Evolutionary conservation across 2,113 vertebrate genomes (phyloP), one percentile per base, ranked within the genome.

Genomic region (Brienomyrus longianalis): DNA sequence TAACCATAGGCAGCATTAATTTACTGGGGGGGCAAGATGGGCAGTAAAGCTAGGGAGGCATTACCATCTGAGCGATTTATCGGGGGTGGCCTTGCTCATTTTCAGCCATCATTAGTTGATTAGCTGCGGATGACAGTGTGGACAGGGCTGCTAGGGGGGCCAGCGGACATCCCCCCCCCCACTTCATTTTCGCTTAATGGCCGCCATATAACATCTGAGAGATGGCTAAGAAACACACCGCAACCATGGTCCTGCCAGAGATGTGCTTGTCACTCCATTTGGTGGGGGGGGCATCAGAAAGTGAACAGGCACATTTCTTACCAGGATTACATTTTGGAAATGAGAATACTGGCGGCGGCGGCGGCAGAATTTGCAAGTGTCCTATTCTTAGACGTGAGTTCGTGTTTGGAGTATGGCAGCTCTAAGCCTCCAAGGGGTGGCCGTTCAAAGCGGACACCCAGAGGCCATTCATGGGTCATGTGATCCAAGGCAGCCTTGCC

Each of bases 101-200:
- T 96, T 94, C 96, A 95, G 95, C 96, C 96, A 96, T 97, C 96
- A 96, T 97, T 96, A 96, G 96, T 96, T 96, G 96, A 97, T 96
- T 96, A 96, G 96, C 95, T 95, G 93, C 94, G 95, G 95, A 96
- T 95, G 96, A 96, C 94, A 92, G 94, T 91, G 94, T 93, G 95
- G 96, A 96, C 96, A 93, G 94, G 94, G 52, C 91, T 90, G 94
- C 94, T 92, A 89, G 93, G 93, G 62, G 93, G 45, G 92, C 94
- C 94, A 93, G 93, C 95, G 88, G 91, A 88, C 89, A 56, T 84
- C 77, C 88, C 35, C 89, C 88, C 88, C 66, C 90, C 88, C 80
- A 66, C 86, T 87, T 52, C 52, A 94, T 93, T 94, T 94, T 94
- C 94, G 83, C 93, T 94, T 93, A 93, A 93, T 92, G 94, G 95